Base-by-base conservation (phyloP, 2,113 vertebrate genomes). In the Astatoreochromis straeleni region DNA sequence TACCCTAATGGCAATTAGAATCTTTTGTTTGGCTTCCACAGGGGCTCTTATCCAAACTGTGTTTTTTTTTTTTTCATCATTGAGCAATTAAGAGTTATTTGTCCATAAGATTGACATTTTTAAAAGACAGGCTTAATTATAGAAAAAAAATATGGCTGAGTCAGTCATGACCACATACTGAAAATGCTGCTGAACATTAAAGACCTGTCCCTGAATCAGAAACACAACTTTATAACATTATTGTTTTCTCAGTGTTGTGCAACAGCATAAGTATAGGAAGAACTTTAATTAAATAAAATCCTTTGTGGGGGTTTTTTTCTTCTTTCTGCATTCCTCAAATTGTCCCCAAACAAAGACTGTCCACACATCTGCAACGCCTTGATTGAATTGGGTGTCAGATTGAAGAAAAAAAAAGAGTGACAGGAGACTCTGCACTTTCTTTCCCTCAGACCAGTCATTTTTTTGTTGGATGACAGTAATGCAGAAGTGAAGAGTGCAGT, bases 61-160 rank as follows among this genome's bases (percentile, higher is more conserved):
- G 70, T 90, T 94, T 91, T 75, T 53, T 49, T 54, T 94, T 94
- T 88, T 93, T 86, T 81, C 83, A 93, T 94, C 92, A 94, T 95
- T 93, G 94, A 93, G 94, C 95, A 96, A 97, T 97, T 96, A 96
- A 94, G 92, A 95, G 88, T 94, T 95, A 96, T 97, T 96, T 96
- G 95, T 96, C 95, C 92, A 86, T 93, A 95, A 96, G 95, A 96
- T 90, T 96, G 96, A 95, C 95, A 91, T 95, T 96, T 95, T 95
- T 95, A 94, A 96, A 95, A 93, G 93, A 89, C 87, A 63, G 79
- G 81, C 91, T 90, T 94, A 94, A 93, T 95, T 94, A 94, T 94
- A 88, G 53, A 83, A 92, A 93, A 88, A 93, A 86, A 93, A 88
- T 87, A 92, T 87, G 87, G 78, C 90, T 85, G 88, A 90, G 80